These are phyloP conservation scores for Acrocephalus arundinaceus DNA, from an alignment of 2,113 vertebrate genomes.

Conservation along the genomic window DNA sequence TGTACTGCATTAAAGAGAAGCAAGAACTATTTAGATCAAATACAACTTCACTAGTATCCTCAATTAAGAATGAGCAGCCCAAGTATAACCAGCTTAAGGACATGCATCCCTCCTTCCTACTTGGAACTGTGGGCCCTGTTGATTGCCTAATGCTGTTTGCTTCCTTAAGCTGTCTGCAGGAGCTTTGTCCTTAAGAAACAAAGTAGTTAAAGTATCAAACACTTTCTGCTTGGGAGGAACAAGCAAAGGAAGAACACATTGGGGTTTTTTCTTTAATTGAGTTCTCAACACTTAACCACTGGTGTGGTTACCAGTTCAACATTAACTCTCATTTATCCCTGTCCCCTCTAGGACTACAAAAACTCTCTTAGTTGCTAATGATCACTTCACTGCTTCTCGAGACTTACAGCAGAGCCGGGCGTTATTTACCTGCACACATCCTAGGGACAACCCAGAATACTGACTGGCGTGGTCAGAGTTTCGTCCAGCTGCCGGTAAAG, in stretches of 20 bases:
- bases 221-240: background rate
- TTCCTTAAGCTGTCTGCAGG: background rate
- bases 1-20: background rate
- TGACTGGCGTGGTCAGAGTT: fast-evolving
- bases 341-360: background rate
- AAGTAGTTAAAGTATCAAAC: background rate
- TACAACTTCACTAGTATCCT: background rate
- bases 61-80: background rate
- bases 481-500: background rate
- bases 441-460: background rate
- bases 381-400: background rate
- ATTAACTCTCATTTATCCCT: background rate
- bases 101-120: background rate
- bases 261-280: background rate
- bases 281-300: background rate
- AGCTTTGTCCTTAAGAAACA: background rate
- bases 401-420: background rate
- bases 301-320: background rate
- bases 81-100: background rate
- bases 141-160: background rate
- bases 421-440: background rate
- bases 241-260: background rate
- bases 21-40: background rate
- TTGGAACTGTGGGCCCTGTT: background rate
- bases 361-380: background rate